These are phyloP conservation scores for Pocillopora grandis DNA, from an alignment of 92 coral and sea anemone genomes.

Conservation along the genomic window DNA sequence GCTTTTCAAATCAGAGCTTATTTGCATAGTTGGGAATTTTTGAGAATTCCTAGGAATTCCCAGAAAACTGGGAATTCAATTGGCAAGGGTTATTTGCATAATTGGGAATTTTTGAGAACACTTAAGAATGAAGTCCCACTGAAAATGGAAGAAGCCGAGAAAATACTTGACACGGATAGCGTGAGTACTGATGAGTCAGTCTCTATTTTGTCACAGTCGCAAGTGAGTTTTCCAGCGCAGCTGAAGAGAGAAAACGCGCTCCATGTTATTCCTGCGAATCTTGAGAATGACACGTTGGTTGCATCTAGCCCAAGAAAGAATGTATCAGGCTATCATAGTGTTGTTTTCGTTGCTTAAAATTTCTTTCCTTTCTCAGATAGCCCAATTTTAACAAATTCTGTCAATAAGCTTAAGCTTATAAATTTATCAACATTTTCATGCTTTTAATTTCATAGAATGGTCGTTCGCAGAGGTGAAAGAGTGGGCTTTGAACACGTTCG, in stretches of 20 bases:
- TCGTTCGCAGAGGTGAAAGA: constrained; percentile 19
- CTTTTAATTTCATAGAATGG: constrained; percentile 15
- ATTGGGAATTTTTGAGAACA: neutral
- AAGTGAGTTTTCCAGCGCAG: constrained; percentile 3
- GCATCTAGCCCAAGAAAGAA: constrained; percentile 21
- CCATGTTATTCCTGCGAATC: neutral
- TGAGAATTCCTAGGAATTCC: no score
- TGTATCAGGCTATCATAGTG: constrained; percentile 11
- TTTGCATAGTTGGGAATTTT: no score
- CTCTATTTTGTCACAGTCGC: constrained; percentile 3
- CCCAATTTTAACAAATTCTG: neutral
- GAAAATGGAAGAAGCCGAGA: neutral
- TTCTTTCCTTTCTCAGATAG: neutral
- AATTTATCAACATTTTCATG: neutral
- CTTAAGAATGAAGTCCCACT: neutral
- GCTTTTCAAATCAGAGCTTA: no score
- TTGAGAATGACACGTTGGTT: neutral
- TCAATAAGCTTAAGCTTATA: neutral
- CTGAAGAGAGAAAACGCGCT: constrained; percentile 14
- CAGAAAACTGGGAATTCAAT: no score
- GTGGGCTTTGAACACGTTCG: constrained; percentile 8
- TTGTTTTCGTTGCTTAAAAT: constrained; percentile 1
- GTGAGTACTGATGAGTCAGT: neutral
- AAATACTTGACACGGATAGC: neutral
- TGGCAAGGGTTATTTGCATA: no score